Base-by-base conservation (phyloP, 2,113 vertebrate species). In the Nerophis lumbriciformis region DNA sequence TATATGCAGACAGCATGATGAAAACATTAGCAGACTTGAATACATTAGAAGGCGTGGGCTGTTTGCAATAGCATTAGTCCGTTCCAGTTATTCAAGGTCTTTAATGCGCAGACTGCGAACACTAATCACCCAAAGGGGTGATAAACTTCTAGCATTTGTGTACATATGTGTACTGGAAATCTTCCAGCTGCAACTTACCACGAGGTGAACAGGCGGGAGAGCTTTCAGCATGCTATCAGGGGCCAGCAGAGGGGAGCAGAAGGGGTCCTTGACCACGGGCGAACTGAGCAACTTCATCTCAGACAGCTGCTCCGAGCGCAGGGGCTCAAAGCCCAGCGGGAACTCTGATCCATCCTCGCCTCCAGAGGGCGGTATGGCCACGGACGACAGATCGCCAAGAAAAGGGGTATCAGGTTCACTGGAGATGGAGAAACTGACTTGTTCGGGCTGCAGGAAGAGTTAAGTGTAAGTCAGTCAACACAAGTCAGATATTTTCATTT, bases 201-300 rank as follows among this genome's bases (percentile, higher is more conserved):
- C 90, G 36, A 92, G 75, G 68, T 92, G 90, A 15, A 91, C 6
- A 19, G 91, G 85, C 4, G 87, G 89, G 68, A 92, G 84, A 9
- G 90, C 90, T 66, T 72, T 85, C 19, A 88, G 60, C 89, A 91
- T 85, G 81, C 80, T 90, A 77, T 94, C 92, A 1, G 86, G 89
- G 37, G 91, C 92, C 75, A 87, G 87, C 53, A 96, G 85, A 0
- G 90, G 94, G 2, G 87, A 91, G 78, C 94, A 93, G 85, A 91
- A 94, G 16, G 94, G 86, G 75, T 96, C 94, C 71, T 89, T 90
- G 67, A 89, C 83, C 52, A 95, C 88, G 21, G 93, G 90, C 0
- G 91, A 90, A 0, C 55, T 89, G 59, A 89, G 71, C 49, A 94
- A 14, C 37, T 61, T 88, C 82, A 94, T 89, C 35, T 89, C 79